These are phyloP conservation scores for Ariolimax columbianus DNA, from an alignment of 2,888 invertebrate genomes.

Conservation along the genomic window DNA sequence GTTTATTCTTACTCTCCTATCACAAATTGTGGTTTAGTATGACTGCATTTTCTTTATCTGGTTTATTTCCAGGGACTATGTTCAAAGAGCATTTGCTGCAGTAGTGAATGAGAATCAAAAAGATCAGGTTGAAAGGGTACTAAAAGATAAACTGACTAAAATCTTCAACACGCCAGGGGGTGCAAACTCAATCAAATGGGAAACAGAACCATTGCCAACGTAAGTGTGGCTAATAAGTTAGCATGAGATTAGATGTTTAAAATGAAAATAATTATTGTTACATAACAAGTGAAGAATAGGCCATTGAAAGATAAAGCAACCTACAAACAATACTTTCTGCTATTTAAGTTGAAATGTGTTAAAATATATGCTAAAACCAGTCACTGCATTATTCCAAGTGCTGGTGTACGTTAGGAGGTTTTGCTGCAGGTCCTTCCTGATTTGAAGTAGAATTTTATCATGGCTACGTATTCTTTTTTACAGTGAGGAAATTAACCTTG, in stretches of 20 bases:
- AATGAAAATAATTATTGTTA: background rate
- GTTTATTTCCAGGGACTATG: slow-evolving; percentile 82
- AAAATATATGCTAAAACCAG: no score
- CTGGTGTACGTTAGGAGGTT: no score
- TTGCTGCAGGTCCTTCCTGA: no score
- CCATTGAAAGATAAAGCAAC: no score
- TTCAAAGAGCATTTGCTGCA: slow-evolving; percentile 93
- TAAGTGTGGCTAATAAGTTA: slow-evolving; percentile 57
- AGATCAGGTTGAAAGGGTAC: slow-evolving; percentile 94
- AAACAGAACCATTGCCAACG: slow-evolving; percentile 92
- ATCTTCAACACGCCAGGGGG: slow-evolving; percentile 90
- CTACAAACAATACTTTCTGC: no score
- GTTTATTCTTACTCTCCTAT: no score
- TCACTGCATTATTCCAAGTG: no score
- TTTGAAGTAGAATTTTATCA: no score
- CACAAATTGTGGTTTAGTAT: no score
- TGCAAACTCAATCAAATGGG: slow-evolving; percentile 95
- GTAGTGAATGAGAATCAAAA: slow-evolving; percentile 92
- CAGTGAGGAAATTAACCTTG: slow-evolving; percentile 16
- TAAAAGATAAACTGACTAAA: slow-evolving; percentile 95
- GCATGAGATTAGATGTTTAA: background rate
- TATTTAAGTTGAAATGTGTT: no score
- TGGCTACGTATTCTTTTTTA: no score
- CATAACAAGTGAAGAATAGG: background rate
- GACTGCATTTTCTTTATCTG: no score